Conservation (phyloP, 2,888 invertebrate genomes). For the Camponotus fellah region DNA sequence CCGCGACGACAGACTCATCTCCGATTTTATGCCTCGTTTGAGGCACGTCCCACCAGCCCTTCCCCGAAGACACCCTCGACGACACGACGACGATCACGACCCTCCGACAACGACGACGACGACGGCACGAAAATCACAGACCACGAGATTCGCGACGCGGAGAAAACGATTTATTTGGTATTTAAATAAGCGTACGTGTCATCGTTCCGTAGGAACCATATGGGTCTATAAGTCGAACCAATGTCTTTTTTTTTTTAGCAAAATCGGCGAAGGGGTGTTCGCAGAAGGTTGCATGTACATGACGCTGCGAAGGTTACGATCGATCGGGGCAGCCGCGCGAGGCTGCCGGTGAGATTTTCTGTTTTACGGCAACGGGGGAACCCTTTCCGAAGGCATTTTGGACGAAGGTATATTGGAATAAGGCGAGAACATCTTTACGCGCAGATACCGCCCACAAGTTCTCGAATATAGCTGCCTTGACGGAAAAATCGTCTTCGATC, state of each 20-base stretch:
- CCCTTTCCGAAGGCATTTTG: conserved; percentile 31
- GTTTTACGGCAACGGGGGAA: conserved; percentile 32
- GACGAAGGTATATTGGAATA: conserved; percentile 26
- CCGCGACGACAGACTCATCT: conserved; percentile 75
- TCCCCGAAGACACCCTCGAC: conserved; percentile 44
- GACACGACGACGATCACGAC: conserved; percentile 43
- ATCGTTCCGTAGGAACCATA: conserved; percentile 47
- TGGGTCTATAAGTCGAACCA: conserved; percentile 58
- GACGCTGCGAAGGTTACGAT: conserved; percentile 49
- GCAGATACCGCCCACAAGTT: conserved; percentile 16
- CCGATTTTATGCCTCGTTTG: conserved; percentile 79
- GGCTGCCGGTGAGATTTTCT: conserved; percentile 50
- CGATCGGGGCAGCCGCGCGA: conserved; percentile 38
- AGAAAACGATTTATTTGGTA: conserved; percentile 74
- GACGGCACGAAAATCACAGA: conserved; percentile 73
- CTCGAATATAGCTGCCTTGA: neutral
- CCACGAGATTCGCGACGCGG: conserved; percentile 64
- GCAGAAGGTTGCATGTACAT: conserved; percentile 17
- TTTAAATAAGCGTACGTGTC: conserved; percentile 74
- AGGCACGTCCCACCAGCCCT: conserved; percentile 62
- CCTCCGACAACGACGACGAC: conserved; percentile 53
- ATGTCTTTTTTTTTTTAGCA: conserved; percentile 61
- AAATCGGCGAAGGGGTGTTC: neutral
- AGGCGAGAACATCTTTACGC: conserved; percentile 47
- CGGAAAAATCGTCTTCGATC: conserved; percentile 24